phyloP scores from a whole-genome alignment of 2,113 vertebrate genomes.

The Ailurus styani region DNA sequence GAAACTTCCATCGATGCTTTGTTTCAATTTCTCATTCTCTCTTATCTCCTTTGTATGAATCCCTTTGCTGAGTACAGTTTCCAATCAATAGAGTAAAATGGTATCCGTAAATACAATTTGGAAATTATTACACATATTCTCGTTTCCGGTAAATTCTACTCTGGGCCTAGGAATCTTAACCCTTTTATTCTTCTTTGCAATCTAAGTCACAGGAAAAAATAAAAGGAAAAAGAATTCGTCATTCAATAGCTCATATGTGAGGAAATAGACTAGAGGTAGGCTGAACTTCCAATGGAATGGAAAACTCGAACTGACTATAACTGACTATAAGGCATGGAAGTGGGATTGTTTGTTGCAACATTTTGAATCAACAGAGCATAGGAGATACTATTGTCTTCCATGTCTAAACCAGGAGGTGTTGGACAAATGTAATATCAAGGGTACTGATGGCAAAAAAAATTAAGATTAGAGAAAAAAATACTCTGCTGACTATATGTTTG shows the following conservation, averaged over 20 bases:
- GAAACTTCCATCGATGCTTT: constrained; percentile 57
- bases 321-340: neutral
- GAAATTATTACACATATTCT: constrained; percentile 56
- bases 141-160: constrained; percentile 62
- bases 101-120: constrained; percentile 54
- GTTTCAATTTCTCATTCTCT: constrained; percentile 59
- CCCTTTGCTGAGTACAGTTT: constrained; percentile 46
- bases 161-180: constrained; percentile 17
- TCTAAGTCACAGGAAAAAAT: neutral
- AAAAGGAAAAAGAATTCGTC: neutral
- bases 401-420: neutral
- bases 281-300: neutral
- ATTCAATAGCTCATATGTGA: neutral
- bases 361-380: neutral
- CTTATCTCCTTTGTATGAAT: constrained; percentile 48
- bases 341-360: neutral
- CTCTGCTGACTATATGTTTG: neutral
- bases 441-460: neutral
- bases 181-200: constrained; percentile 38
- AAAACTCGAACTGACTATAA: neutral
- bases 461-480: neutral
- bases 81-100: constrained; percentile 8
- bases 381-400: neutral
- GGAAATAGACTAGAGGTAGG: neutral
- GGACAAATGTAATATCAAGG: neutral